Percentiles rank a stretch among this genome's conserved stretches.
These are phyloP conservation scores for Drosophila albomicans DNA, from an alignment of 1,140 invertebrate species.

Conservation along the genomic window DNA sequence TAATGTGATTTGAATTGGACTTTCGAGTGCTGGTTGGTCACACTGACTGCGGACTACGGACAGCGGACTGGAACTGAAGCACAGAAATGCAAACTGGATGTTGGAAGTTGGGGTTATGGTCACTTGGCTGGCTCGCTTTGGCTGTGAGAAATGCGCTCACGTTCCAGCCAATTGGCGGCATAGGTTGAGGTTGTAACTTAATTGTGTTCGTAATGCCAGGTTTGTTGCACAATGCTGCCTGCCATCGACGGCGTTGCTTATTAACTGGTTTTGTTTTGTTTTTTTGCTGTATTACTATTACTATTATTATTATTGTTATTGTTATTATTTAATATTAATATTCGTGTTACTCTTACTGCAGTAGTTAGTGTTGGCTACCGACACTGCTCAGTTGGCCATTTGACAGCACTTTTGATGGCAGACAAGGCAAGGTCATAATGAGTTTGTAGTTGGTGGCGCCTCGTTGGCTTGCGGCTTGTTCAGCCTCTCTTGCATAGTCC, in stretches of 20 bases:
- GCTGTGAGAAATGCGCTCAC: conserved; percentile 43
- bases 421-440: conserved; percentile 43
- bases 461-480: conserved; percentile 16
- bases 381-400: conserved; percentile 18
- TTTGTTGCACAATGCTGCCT: conserved; percentile 49
- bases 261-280: conserved; percentile 42
- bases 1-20: conserved; percentile 38
- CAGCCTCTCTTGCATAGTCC: conserved; percentile 1
- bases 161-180: conserved; percentile 48
- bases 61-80: not conserved
- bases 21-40: conserved; percentile 11
- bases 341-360: conserved; percentile 14
- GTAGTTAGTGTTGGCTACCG: not conserved
- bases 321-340: conserved; percentile 16
- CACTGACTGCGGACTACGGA: conserved; percentile 2
- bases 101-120: conserved; percentile 46
- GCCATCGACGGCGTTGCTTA: conserved; percentile 32
- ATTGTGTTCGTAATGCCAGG: conserved; percentile 54
- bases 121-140: conserved; percentile 31
- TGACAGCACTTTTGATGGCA: conserved; percentile 32
- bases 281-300: conserved; percentile 16
- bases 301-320: conserved; percentile 12
- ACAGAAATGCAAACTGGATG: conserved; percentile 1
- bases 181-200: conserved; percentile 50
- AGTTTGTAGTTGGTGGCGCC: conserved; percentile 28